Conservation (phyloP, 1,140 invertebrate species). For the Phenacoccus solenopsis region DNA sequence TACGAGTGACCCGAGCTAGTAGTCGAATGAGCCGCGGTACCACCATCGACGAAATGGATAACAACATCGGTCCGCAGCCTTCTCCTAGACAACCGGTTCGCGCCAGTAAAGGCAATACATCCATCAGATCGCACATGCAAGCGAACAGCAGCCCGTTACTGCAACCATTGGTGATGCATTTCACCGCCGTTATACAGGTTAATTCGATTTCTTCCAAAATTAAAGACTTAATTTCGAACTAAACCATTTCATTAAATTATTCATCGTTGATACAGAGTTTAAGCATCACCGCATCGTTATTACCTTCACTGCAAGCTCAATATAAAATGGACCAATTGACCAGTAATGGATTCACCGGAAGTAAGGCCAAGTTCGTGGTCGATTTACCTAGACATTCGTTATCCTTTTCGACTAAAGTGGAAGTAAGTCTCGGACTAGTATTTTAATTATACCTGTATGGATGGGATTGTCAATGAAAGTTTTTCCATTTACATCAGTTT, state of each 20-base stretch:
- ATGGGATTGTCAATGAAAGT: background rate
- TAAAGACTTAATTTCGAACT: too few species aligned
- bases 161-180: constrained; percentile 74
- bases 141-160: constrained; percentile 23
- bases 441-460: background rate
- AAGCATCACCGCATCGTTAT: constrained; percentile 78
- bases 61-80: constrained; percentile 36
- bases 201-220: too few species aligned
- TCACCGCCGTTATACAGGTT: constrained; percentile 34
- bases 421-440: constrained; percentile 36
- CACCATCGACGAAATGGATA: constrained; percentile 39
- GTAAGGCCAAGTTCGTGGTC: constrained; percentile 88
- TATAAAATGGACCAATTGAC: constrained; percentile 93
- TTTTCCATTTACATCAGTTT: constrained; percentile 20
- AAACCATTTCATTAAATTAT: constrained; percentile 32
- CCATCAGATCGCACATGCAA: constrained; percentile 30
- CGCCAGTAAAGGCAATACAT: constrained; percentile 4
- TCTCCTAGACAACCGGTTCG: constrained; percentile 36
- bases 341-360: constrained; percentile 78
- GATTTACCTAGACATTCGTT: constrained; percentile 80
- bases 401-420: constrained; percentile 89
- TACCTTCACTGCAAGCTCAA: constrained; percentile 90
- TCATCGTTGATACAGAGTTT: constrained; percentile 54
- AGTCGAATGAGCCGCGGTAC: constrained; percentile 51
- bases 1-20: constrained; percentile 62